Evolutionary conservation across 1,140 invertebrate species (phyloP), one percentile per base, ranked within the genome.

Genomic region (Orius insidiosus): DNA sequence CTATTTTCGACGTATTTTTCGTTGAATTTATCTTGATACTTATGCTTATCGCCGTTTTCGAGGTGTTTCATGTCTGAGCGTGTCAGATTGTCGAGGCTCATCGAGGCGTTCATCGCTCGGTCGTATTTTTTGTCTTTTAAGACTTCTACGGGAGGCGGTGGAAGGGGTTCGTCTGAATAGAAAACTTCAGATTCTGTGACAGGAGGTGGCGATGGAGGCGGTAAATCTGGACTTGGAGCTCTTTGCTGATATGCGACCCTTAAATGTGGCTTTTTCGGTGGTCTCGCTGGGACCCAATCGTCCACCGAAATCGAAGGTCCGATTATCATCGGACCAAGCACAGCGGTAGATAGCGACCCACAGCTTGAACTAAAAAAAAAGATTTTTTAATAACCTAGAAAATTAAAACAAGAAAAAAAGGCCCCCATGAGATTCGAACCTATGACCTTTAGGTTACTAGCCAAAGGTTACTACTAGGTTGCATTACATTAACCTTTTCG

Each of bases 241-340:
- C 47, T 42, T 10, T 43, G 51, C 7, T 49, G 47, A 42, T 52
- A 54, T 11, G 62, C 65, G 18, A 61, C 65, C 54, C 75, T 57
- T n/a, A 80, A 56, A 55, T 80, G 75, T 1, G 79, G 78, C 58
- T 83, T 83, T 60, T 85, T 85, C 8, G 74, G 74, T 2, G 73
- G 73, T 45, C 72, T 62, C 52, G 84, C 80, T 1, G 80, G 80
- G 0, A 77, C 74, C 71, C 74, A 78, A 51, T 78, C 75, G 48
- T 78, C 75, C 10, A 77, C 62, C 0, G 71, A 74, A 51, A 78
- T 76, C 0, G 71, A 64, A 0, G 71, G 70, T 1, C 75, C 75
- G 4, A 77, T 60, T 11, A 77, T 76, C 4, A 77, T 65, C 0
- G 75, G 74, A 0, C 74, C 75, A 2, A 74, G 46, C 5, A 73